Evolutionary conservation across 2,888 invertebrate species (phyloP), one percentile per base, ranked within the genome.

Genomic region (Teleogryllus oceanicus): DNA sequence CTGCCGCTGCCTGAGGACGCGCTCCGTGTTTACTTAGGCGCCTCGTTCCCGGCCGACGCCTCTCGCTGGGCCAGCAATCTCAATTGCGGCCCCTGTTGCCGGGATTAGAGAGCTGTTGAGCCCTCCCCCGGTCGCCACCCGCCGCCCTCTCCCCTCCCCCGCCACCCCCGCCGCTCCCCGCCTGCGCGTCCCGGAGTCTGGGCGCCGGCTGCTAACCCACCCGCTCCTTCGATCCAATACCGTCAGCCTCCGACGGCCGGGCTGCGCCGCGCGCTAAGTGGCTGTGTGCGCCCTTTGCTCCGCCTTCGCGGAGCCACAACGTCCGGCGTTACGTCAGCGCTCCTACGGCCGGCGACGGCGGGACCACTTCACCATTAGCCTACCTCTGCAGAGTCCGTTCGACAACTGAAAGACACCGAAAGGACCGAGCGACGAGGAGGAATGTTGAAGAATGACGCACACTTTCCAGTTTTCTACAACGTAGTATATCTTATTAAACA

Each of bases 51-150:
- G 13, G 62, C 62, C 62, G 62, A n/a, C 62, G 62, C 62, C 62
- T 62, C 62, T 62, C n/a, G 62, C 62, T n/a, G 62, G 62, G 62
- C 62, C 62, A 62, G 62, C 62, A 62, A n/a, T 62, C 62, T 62
- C 62, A 62, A 62, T 62, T 62, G 62, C 62, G 62, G 62, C 62
- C 62, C 62, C 62, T 62, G 62, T 62, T 62, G n/a, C 62, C 62
- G 62, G 62, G 62, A 62, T 62, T 62, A 62, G 62, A 62, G 62
- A 62, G 62, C 62, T 62, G 62, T 62, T 62, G 62, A 62, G 13
- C 62, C 37, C 62, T 18, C 62, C 62, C 62, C 62, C 62, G n/a
- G 62, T 62, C n/a, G 62, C n/a, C 62, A 13, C n/a, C 62, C 62
- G 11, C 16, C 62, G 62, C 62, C 62, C 62, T 13, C 62, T n/a